phyloP scores from a whole-genome alignment of 2,797 vertebrate genomes.

The Euphonia xanthogaster region DNA sequence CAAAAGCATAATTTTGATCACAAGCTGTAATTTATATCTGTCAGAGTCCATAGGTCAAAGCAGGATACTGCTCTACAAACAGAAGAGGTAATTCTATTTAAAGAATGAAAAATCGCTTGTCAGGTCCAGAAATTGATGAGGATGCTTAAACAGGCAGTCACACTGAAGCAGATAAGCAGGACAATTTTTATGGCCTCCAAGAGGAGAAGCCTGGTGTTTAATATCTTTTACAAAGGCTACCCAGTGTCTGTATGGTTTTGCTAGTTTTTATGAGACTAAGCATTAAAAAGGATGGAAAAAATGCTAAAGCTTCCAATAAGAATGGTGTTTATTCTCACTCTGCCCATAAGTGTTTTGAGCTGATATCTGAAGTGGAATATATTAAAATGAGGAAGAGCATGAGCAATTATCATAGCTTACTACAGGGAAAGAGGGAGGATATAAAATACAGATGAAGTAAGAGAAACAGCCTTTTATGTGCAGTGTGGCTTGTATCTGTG shows the following conservation, averaged over 20 bases:
- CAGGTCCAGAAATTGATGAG: constrained; percentile 32
- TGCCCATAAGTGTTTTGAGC: not conserved
- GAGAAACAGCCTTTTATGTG: not conserved
- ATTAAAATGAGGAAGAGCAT: not conserved
- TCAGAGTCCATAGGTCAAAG: constrained; percentile 18
- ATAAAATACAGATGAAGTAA: not conserved
- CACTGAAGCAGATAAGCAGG: not conserved
- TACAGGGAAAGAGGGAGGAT: not conserved
- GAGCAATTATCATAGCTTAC: not conserved
- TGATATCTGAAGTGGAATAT: not conserved
- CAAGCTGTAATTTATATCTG: constrained; percentile 1
- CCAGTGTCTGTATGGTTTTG: not conserved
- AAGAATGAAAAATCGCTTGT: constrained; percentile 53
- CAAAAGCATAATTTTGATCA: not conserved
- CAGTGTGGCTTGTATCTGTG: not conserved
- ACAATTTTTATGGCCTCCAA: not conserved
- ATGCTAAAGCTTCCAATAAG: not conserved
- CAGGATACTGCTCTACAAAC: not conserved
- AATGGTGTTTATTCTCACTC: not conserved
- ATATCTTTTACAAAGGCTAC: not conserved
- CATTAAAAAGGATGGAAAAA: not conserved
- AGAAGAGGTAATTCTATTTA: constrained; percentile 25
- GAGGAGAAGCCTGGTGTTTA: not conserved
- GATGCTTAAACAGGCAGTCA: constrained; percentile 13
- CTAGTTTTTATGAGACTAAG: not conserved